Conservation (phyloP, 2,888 invertebrate species). For the Eremobia ochroleuca region DNA sequence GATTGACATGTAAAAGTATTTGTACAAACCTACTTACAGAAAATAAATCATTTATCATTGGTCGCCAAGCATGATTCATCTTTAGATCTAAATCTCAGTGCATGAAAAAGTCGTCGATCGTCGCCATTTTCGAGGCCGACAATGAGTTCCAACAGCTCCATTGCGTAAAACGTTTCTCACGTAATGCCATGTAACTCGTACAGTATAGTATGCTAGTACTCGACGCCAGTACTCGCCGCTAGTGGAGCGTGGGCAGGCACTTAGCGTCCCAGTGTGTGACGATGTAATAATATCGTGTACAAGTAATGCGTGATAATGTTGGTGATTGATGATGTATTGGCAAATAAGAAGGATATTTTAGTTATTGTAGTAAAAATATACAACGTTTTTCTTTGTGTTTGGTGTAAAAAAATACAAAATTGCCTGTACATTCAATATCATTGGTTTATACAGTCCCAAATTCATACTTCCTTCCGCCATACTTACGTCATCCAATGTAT, state of each 20-base stretch:
- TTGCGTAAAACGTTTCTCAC: slow-evolving; percentile 66
- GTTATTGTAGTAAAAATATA: slow-evolving; percentile 12
- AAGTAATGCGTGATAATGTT: slow-evolving; percentile 24
- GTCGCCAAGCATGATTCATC: not conserved
- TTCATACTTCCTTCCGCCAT: not conserved
- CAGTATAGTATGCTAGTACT: slow-evolving; percentile 37
- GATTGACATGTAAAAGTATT: too few species aligned
- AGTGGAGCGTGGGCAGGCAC: slow-evolving; percentile 60
- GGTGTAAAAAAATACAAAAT: not conserved
- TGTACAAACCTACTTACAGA: too few species aligned
- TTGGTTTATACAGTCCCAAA: not conserved
- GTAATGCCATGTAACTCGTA: slow-evolving; percentile 58
- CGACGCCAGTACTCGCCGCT: slow-evolving; percentile 30
- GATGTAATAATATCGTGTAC: slow-evolving; percentile 22
- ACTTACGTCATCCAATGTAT: not conserved
- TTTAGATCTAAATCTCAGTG: not conserved
- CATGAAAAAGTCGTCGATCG: not conserved
- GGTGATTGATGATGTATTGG: slow-evolving; percentile 47
- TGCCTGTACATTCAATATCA: not conserved
- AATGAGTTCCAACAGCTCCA: slow-evolving; percentile 35
- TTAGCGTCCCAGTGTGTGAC: slow-evolving; percentile 44
- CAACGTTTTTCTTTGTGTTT: not conserved
- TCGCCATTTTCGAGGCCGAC: slow-evolving; percentile 22
- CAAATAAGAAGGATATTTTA: slow-evolving; percentile 19
- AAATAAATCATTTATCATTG: too few species aligned